Base-by-base conservation (phyloP, 2,888 invertebrate genomes). In the Epiperipatus broadwayi region DNA sequence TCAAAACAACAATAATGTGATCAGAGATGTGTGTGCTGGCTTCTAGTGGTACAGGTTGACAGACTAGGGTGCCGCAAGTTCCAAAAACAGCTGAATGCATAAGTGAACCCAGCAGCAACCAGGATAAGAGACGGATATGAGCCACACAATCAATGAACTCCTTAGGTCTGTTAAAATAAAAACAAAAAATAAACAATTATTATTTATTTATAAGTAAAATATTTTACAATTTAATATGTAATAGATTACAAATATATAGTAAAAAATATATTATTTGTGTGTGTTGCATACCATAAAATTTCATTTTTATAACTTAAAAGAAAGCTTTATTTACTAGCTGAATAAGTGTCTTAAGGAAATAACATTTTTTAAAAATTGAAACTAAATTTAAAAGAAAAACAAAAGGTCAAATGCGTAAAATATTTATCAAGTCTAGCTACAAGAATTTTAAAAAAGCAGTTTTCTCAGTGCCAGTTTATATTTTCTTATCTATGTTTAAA, bases 21-120 rank as follows among this genome's bases (percentile, higher is more conserved):
- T 97, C 95, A 29, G 93, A 89, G 54, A 97, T 80, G 60, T 89
- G 84, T 53, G 85, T 84, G 35, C 85, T 84, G 33, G 85, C 84
- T 61, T 95, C 93, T 55, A 91, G 78, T 3, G 93, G 91, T 47
- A 97, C 77, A 1, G 95, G 91, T 51, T 78, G 78, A 49, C 69
- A 70, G 51, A 43, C 42, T 27, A 46, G 43, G 41, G 44, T 44
- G 30, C 51, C 53, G 42, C 55, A 58, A 7, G 53, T 52, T 42
- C 68, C 67, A 44, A 72, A 70, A 52, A 80, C 65, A 1, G 78
- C 74, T 32, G 78, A 75, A 60, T 84, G 83, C 39, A 78, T 83
- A 40, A 97, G 69, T n/a, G 93, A 83, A 28, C 95, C 95, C 52
- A 95, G 68, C 51, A 95, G 66, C 42, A 97, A 64, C 97, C 97